phyloP scores from a whole-genome alignment of 1,140 invertebrate genomes.

The Drosophila arizonae region DNA sequence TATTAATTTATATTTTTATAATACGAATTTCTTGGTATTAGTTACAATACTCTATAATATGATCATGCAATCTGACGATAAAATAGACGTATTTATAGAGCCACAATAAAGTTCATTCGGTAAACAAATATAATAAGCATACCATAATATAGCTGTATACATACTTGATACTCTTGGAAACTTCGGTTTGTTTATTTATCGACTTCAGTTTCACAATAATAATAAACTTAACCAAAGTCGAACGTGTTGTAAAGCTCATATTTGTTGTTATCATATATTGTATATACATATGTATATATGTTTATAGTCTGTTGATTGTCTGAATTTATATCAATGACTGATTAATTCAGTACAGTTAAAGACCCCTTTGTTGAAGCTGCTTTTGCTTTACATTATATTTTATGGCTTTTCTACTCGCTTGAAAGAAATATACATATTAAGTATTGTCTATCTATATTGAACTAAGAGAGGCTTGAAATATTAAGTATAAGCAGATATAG shows the following conservation, averaged over 20 bases:
- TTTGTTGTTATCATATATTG: background rate
- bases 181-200: background rate
- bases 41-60: no score
- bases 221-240: background rate
- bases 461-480: background rate
- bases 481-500: no score
- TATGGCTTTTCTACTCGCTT: background rate
- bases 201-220: background rate
- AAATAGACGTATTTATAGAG: background rate
- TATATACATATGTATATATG: background rate
- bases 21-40: no score
- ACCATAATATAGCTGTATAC: background rate
- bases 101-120: background rate
- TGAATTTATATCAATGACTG: background rate
- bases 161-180: no score
- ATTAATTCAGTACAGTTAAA: conserved; percentile 8
- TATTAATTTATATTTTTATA: no score
- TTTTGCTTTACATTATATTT: conserved; percentile 10
- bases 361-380: background rate
- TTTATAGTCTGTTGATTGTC: background rate
- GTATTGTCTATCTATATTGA: background rate
- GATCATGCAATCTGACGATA: background rate
- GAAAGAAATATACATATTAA: background rate
- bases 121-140: background rate
- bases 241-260: background rate